phyloP scores from a whole-genome alignment of 2,888 invertebrate genomes.

The Seira ritae region DNA sequence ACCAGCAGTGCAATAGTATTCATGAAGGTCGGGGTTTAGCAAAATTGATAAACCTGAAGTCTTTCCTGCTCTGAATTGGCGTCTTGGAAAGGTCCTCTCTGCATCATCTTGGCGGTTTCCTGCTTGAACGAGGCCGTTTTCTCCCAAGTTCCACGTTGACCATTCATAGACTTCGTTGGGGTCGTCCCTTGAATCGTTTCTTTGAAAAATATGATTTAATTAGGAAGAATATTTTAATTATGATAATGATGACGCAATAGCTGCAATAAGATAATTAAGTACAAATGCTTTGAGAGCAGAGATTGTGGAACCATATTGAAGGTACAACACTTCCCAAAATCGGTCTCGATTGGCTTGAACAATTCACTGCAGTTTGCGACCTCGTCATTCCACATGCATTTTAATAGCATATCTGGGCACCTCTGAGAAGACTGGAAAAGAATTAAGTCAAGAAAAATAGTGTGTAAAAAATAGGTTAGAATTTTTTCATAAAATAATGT shows the following conservation, averaged over 20 bases:
- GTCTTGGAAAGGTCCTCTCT: conserved; percentile 53
- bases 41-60: conserved; percentile 68
- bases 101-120: conserved; percentile 41
- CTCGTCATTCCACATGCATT: conserved; percentile 83
- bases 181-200: conserved; percentile 76
- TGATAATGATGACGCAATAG: not conserved
- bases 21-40: conserved; percentile 57
- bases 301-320: conserved; percentile 85
- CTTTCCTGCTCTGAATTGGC: conserved; percentile 66
- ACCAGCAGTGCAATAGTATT: conserved; percentile 67
- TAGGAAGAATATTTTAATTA: conserved; percentile 26
- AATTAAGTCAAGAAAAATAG: conserved; percentile 25
- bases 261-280: not conserved
- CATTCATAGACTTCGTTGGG: conserved; percentile 56
- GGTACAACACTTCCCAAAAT: conserved; percentile 90
- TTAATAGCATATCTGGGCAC: conserved; percentile 84
- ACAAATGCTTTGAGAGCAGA: conserved; percentile 40
- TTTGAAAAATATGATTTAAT: conserved; percentile 59
- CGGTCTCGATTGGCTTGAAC: conserved; percentile 87
- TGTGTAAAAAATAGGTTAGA: conserved; percentile 1
- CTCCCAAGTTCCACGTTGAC: conserved; percentile 73
- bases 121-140: conserved; percentile 74
- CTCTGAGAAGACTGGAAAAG: conserved; percentile 81
- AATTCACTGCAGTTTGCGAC: conserved; percentile 81
- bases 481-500: not conserved